Evolutionary conservation across 2,888 invertebrate genomes (phyloP).

Genomic region (Plutella xylostella): DNA sequence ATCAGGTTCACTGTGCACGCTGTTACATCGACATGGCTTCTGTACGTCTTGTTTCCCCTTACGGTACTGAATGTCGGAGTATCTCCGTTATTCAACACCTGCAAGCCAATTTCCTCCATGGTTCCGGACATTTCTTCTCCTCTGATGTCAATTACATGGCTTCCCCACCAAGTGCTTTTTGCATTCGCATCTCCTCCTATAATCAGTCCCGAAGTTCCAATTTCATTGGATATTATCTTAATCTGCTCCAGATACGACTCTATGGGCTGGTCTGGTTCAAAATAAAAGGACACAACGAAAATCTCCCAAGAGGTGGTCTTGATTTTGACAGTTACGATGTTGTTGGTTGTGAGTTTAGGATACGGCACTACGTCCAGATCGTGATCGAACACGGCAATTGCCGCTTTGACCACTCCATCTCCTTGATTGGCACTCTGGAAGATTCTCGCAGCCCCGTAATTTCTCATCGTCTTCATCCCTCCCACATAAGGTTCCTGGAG

Average conservation of each 20-base stretch:
- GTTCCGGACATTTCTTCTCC: too few species aligned
- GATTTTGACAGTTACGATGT: not conserved
- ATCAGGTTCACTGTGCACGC: conserved; percentile 13
- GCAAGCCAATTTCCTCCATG: conserved; percentile 14
- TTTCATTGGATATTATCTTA: not conserved
- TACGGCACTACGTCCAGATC: not conserved
- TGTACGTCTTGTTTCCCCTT: too few species aligned
- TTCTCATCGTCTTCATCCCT: not conserved
- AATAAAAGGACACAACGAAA: not conserved
- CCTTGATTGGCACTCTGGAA: not conserved
- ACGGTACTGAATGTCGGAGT: too few species aligned
- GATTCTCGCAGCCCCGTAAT: not conserved
- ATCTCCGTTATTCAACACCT: too few species aligned
- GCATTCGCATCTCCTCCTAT: conserved; percentile 13
- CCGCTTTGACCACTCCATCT: conserved; percentile 1
- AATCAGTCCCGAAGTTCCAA: not conserved
- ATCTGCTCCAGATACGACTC: not conserved
- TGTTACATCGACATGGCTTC: conserved; percentile 17
- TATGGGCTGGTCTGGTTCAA: not conserved
- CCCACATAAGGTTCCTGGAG: conserved; percentile 16
- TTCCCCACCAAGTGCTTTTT: conserved; percentile 5
- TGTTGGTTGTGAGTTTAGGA: not conserved
- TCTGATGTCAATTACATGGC: too few species aligned
- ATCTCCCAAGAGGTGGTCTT: not conserved
- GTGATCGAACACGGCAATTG: not conserved